These are phyloP conservation scores for Caenorhabditis brenneri DNA, from an alignment of 1,140 invertebrate species.

Conservation along the genomic window DNA sequence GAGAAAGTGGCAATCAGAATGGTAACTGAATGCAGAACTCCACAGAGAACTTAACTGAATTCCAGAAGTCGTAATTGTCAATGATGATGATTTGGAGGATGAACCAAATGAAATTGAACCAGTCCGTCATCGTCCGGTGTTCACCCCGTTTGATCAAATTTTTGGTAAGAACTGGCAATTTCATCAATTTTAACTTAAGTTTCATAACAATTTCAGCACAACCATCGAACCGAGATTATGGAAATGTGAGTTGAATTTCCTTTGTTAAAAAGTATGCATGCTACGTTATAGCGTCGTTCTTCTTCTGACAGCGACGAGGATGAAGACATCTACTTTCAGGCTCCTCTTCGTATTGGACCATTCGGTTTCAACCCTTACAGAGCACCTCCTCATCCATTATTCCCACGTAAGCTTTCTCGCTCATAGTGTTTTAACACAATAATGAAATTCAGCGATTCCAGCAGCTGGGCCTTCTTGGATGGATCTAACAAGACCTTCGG, in stretches of 20 bases:
- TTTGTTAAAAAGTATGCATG: not conserved
- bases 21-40: too few species aligned
- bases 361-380: not conserved
- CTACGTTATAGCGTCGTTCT: not conserved
- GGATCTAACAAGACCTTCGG: not conserved
- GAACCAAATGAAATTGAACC: not conserved
- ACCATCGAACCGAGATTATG: not conserved
- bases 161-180: not conserved
- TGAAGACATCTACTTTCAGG: constrained; percentile 37
- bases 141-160: not conserved
- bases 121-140: not conserved
- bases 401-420: not conserved
- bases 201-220: not conserved
- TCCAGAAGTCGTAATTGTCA: not conserved
- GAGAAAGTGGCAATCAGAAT: not conserved
- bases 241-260: not conserved
- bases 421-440: not conserved
- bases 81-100: not conserved
- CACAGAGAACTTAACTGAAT: not conserved
- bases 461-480: not conserved
- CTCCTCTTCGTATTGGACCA: not conserved
- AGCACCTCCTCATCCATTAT: not conserved
- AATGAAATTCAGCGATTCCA: not conserved
- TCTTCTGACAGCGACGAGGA: constrained; percentile 29
- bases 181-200: too few species aligned